A percentile compares a stretch with the other conserved stretches of the same genome.
phyloP scores from a whole-genome alignment of 2,113 vertebrate genomes.

The Solea senegalensis region DNA sequence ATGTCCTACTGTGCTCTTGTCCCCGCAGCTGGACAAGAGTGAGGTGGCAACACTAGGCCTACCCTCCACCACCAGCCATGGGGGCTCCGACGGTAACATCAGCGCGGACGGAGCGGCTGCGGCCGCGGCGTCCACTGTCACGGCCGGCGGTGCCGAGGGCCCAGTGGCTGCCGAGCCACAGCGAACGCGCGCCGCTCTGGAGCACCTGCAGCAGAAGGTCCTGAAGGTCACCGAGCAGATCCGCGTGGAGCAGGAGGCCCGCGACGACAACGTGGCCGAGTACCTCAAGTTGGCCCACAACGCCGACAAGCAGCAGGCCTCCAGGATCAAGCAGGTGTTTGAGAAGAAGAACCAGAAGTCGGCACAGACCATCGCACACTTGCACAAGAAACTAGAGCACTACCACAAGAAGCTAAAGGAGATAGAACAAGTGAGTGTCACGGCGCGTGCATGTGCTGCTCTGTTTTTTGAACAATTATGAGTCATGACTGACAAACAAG shows the following conservation, averaged over 20 bases:
- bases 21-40: conserved; percentile 91
- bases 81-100: conserved; percentile 89
- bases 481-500: conserved; percentile 10
- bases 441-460: background rate
- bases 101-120: conserved; percentile 83
- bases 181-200: conserved; percentile 90
- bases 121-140: conserved; percentile 75
- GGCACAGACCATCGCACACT: conserved; percentile 94
- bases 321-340: conserved; percentile 97
- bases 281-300: conserved; percentile 98
- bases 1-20: conserved; percentile 6
- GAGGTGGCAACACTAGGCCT: conserved; percentile 86
- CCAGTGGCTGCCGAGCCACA: conserved; percentile 88
- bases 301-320: conserved; percentile 95
- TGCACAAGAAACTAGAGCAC: conserved; percentile 98
- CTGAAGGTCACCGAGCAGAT: conserved; percentile 99
- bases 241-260: conserved; percentile 96
- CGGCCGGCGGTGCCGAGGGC: conserved; percentile 64
- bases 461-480: background rate
- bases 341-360: conserved; percentile 99
- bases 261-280: conserved; percentile 97
- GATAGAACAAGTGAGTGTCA: conserved; percentile 88
- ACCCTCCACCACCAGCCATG: conserved; percentile 84
- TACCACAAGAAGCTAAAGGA: conserved; percentile 96
- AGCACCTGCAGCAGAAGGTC: conserved; percentile 98